A percentile compares a stretch with the other conserved stretches of the same genome.
phyloP scores from a whole-genome alignment of 2,888 invertebrate species.

The Ramazzottius varieornatus region DNA sequence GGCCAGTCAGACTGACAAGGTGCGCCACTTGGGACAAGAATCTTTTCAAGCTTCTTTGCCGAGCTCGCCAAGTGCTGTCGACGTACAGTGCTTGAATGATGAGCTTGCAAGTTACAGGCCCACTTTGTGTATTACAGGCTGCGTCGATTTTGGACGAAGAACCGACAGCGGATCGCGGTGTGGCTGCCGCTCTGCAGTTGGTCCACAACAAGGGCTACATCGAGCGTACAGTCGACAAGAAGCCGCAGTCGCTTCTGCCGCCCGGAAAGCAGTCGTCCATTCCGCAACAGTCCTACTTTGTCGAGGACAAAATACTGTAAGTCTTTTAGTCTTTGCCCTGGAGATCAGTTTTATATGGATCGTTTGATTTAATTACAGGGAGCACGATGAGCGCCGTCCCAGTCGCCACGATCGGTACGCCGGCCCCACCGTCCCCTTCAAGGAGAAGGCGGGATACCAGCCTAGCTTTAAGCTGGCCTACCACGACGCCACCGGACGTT shows the following conservation, averaged over 20 bases:
- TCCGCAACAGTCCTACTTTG: conserved; percentile 28
- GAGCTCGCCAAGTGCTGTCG: too few relatives aligned
- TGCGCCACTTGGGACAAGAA: too few relatives aligned
- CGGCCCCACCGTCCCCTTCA: conserved; percentile 68
- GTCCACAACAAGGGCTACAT: conserved; percentile 54
- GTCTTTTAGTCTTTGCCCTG: conserved; percentile 17
- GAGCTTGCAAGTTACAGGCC: neutral
- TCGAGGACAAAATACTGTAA: conserved; percentile 15
- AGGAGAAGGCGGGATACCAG: conserved; percentile 62
- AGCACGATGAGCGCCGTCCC: conserved; percentile 45
- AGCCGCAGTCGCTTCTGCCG: neutral
- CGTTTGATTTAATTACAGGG: conserved; percentile 17
- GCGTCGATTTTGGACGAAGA: conserved; percentile 63
- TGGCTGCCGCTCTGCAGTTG: conserved; percentile 62
- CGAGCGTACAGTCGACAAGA: neutral
- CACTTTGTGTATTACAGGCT: too few relatives aligned
- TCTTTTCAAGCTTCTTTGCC: too few relatives aligned
- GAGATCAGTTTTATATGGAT: neutral
- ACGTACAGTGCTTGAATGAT: neutral
- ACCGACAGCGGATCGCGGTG: conserved; percentile 65
- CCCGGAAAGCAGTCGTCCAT: neutral
- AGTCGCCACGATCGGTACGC: conserved; percentile 38
- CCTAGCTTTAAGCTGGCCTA: conserved; percentile 87
- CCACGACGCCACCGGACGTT: conserved; percentile 78
- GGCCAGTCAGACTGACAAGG: too few relatives aligned